Evolutionary conservation across 2,113 vertebrate genomes (phyloP), one percentile per base, ranked within the genome.

Genomic region (Malaclemys terrapin): DNA sequence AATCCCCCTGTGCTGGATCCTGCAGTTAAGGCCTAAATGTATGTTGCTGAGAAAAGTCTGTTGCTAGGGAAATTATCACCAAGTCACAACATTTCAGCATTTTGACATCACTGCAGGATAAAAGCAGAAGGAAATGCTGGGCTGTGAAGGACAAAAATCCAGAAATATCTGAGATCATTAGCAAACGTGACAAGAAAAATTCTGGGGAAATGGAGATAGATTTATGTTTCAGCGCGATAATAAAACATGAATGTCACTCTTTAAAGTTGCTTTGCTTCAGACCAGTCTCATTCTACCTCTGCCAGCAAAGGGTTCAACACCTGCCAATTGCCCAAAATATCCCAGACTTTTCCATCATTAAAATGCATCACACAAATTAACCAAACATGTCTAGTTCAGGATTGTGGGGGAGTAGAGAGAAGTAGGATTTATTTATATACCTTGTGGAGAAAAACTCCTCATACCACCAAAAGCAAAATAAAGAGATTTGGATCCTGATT

Each of bases 351-450:
- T 97, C 93, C 93, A 89, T 96, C 90, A 95, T 12, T 94, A 97
- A 96, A 95, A 87, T 83, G 82, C 57, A 95, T 89, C 85, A 88
- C 82, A 94, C 88, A 94, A 90, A 96, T 95, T 95, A 96, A 35
- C 85, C 89, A 92, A 92, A 93, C 56, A 49, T 45, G 90, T 57
- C 4, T 82, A 93, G 90, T 86, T 95, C 81, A 86, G 1, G 4
- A 82, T 79, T 92, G 85, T 59, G 1, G 1, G 62, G 93, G 89
- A 89, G 59, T 86, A 82, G 93, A 83, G 79, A 96, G 47, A n/a
- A 52, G 42, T 62, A 94, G 42, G 35, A 94, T 96, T 97, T 96
- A 97, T 94, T 97, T 96, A 97, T 94, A 78, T 83, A 57, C 50
- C 57, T 50, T 54, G 82, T 59, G 72, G 54, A 91, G 42, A 75